Percentiles rank a stretch among this genome's conserved stretches.
Conservation (phyloP, 2,797 vertebrate species). For the Lacerta agilis region DNA sequence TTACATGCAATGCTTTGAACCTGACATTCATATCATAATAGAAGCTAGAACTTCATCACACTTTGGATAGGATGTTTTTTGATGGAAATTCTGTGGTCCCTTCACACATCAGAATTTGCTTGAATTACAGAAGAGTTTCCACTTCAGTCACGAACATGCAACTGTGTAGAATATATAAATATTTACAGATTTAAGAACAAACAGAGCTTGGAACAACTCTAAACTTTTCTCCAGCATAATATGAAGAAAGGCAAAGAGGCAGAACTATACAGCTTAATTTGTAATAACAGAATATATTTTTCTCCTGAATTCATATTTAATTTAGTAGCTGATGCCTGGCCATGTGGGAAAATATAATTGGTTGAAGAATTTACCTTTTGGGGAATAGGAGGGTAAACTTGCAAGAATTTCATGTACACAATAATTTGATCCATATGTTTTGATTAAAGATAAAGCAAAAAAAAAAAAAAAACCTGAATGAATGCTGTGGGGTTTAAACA, state of each 20-base stretch:
- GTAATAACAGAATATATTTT: background rate
- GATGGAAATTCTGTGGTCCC: background rate
- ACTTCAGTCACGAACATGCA: background rate
- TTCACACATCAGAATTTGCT: background rate
- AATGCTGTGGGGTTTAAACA: fast-evolving
- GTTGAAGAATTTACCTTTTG: conserved; percentile 36
- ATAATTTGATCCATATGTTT: background rate
- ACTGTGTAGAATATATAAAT: background rate
- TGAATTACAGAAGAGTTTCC: background rate
- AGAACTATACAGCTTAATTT: background rate
- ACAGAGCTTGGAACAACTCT: background rate
- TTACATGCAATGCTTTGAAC: background rate
- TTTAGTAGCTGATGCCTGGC: conserved; percentile 2
- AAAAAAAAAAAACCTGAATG: background rate
- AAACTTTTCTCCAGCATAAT: background rate
- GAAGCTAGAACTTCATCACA: background rate
- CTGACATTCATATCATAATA: background rate
- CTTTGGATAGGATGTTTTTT: background rate
- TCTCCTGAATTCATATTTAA: conserved; percentile 21
- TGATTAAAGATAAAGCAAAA: background rate
- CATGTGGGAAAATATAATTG: background rate
- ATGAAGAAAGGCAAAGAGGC: background rate
- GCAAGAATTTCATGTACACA: background rate
- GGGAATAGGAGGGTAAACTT: background rate
- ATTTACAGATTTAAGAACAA: conserved; percentile 4